These are phyloP conservation scores for Melanotaenia parkinsoni DNA, from an alignment of 2,797 vertebrate species.

Conservation along the genomic window DNA sequence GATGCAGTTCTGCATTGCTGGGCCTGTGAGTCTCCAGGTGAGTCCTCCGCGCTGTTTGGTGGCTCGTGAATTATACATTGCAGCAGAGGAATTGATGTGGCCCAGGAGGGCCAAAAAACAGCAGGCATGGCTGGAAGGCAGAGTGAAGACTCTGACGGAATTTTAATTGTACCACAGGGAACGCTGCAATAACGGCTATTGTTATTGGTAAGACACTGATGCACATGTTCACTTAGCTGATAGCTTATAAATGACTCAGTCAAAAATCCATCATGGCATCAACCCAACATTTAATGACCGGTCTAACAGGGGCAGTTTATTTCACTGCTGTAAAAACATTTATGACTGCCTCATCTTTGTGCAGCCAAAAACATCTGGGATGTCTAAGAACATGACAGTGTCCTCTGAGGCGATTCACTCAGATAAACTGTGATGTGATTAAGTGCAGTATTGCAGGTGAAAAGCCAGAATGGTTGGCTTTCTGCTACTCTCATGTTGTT, in stretches of 20 bases:
- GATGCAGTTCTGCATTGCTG: conserved; percentile 68
- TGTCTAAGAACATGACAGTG: conserved; percentile 26
- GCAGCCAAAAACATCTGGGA: conserved; percentile 6
- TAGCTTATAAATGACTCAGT: conserved; percentile 55
- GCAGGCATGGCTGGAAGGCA: conserved; percentile 84
- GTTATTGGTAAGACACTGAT: conserved; percentile 79
- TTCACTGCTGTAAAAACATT: conserved; percentile 35
- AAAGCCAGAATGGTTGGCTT: conserved; percentile 49
- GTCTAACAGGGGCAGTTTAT: conserved; percentile 31
- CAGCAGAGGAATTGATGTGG: conserved; percentile 80
- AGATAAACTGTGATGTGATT: conserved; percentile 27
- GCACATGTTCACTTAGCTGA: conserved; percentile 69
- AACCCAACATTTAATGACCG: conserved; percentile 29
- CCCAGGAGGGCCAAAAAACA: conserved; percentile 82
- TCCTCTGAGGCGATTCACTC: conserved; percentile 26
- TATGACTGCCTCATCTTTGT: conserved; percentile 18
- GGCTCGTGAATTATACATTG: conserved; percentile 85
- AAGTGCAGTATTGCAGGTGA: conserved; percentile 44
- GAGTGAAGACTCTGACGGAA: conserved; percentile 82
- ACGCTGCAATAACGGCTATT: conserved; percentile 77
- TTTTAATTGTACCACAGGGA: conserved; percentile 87
- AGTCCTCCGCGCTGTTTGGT: conserved; percentile 74
- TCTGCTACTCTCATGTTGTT: conserved; percentile 57
- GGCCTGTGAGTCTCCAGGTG: conserved; percentile 80
- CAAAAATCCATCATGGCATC: conserved; percentile 29